Conservation (phyloP, 2,113 vertebrate species). For the Stegastes partitus region DNA sequence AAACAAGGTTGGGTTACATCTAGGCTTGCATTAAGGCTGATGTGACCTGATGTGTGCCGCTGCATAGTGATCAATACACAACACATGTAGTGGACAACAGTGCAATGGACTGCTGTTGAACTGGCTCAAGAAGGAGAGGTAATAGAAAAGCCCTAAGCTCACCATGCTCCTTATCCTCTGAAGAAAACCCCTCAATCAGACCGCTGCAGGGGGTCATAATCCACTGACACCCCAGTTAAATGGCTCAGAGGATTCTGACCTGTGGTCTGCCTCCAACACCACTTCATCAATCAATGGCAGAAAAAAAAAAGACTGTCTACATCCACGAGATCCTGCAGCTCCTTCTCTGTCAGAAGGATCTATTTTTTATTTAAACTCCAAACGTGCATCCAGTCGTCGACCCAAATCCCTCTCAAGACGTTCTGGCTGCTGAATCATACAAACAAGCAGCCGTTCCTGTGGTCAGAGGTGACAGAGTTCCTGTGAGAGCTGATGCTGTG, state of each 20-base stretch:
- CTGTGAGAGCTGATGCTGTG: too few relatives aligned
- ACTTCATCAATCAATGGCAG: not conserved
- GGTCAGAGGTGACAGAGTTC: too few relatives aligned
- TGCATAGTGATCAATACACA: not conserved
- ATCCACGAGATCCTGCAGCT: not conserved
- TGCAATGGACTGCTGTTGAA: too few relatives aligned
- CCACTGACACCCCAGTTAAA: not conserved
- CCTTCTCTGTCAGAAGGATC: not conserved
- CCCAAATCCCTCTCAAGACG: too few relatives aligned
- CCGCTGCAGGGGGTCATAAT: not conserved
- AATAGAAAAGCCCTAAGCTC: not conserved
- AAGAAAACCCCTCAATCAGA: not conserved
- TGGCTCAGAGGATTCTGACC: not conserved
- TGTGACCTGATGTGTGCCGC: too few relatives aligned
- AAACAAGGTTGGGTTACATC: not conserved
- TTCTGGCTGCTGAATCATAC: too few relatives aligned
- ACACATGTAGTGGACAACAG: not conserved
- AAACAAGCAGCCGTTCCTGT: too few relatives aligned
- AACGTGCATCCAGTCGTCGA: too few relatives aligned
- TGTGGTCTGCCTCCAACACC: not conserved
- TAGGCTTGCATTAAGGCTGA: not conserved
- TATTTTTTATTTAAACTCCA: not conserved
- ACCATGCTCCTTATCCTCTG: too few relatives aligned
- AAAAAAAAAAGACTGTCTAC: not conserved
- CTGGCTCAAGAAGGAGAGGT: not conserved